Conservation (phyloP, 2,797 vertebrate species). For the Acanthiza pusilla region DNA sequence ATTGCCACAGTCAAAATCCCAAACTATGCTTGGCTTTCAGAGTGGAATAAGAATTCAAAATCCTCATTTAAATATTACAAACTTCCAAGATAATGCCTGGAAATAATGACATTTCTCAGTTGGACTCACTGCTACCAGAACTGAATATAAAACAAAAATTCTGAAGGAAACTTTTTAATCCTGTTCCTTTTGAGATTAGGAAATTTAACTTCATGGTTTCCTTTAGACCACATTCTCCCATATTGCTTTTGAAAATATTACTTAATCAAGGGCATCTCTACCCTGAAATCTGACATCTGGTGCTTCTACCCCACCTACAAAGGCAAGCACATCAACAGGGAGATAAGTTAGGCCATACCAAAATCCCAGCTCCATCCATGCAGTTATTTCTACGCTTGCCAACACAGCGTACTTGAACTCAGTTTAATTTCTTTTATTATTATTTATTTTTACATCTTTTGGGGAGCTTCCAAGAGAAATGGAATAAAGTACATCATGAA, state of each 20-base stretch:
- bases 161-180: not conserved
- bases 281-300: not conserved
- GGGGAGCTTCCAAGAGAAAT: not conserved
- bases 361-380: not conserved
- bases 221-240: not conserved
- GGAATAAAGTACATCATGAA: not conserved
- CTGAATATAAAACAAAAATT: not conserved
- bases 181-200: not conserved
- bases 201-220: not conserved
- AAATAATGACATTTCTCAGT: not conserved
- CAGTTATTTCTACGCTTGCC: not conserved
- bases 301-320: not conserved
- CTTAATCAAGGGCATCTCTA: not conserved
- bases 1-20: not conserved
- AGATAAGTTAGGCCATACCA: not conserved
- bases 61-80: not conserved
- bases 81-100: not conserved
- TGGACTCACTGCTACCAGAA: not conserved
- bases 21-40: not conserved
- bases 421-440: not conserved
- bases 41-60: not conserved
- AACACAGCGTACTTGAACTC: not conserved
- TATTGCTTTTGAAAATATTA: not conserved
- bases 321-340: fast-evolving
- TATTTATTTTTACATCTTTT: not conserved